A percentile compares a stretch with the other conserved stretches of the same genome.
These are phyloP conservation scores for Zeugodacus cucurbitae DNA, from an alignment of 1,140 invertebrate species.

Conservation along the genomic window DNA sequence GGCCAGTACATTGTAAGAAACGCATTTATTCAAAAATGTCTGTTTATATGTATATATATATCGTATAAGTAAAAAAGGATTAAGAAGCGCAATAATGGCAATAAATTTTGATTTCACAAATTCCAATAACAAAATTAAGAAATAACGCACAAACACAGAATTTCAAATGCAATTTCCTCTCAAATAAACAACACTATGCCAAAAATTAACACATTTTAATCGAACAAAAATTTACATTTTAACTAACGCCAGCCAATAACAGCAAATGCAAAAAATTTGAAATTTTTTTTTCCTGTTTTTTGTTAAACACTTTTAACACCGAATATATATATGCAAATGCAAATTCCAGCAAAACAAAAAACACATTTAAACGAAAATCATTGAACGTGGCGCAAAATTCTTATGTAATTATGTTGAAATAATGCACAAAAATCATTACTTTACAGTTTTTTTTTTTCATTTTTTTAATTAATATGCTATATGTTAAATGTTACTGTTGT, in stretches of 20 bases:
- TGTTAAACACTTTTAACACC: background rate
- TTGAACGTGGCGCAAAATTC: background rate
- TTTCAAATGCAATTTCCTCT: background rate
- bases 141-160: background rate
- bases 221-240: background rate
- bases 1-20: background rate
- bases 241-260: slow-evolving; percentile 14
- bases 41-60: background rate
- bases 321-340: slow-evolving; percentile 23
- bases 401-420: background rate
- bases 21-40: background rate
- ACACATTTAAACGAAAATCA: background rate
- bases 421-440: slow-evolving; percentile 15
- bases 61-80: background rate
- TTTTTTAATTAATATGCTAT: background rate
- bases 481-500: slow-evolving; percentile 19
- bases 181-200: background rate
- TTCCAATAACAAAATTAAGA: background rate
- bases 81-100: background rate
- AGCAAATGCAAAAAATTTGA: background rate
- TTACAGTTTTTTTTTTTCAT: slow-evolving; percentile 8
- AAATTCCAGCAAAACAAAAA: slow-evolving; percentile 28
- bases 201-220: background rate
- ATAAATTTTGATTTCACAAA: background rate
- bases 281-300: background rate